These are phyloP conservation scores for Channa argus DNA, from an alignment of 2,113 vertebrate species.

Conservation along the genomic window DNA sequence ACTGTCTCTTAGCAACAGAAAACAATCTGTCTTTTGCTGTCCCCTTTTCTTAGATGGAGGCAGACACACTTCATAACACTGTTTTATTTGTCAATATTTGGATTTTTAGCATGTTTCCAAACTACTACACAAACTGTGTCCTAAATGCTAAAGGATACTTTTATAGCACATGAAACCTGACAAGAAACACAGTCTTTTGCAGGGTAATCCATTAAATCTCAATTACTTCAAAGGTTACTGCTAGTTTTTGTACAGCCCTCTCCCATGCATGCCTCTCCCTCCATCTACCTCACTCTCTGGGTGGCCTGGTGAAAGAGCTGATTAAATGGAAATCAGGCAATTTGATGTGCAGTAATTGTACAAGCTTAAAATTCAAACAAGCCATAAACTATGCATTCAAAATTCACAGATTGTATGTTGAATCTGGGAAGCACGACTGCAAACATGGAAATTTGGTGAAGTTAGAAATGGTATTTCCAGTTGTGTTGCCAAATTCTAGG, in stretches of 20 bases:
- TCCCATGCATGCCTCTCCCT: slow-evolving; percentile 10
- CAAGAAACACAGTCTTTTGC: slow-evolving; percentile 5
- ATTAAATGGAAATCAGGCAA: slow-evolving; percentile 43
- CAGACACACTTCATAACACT: neutral
- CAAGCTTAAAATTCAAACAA: neutral
- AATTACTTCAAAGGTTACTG: slow-evolving; percentile 55
- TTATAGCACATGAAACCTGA: neutral
- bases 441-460: slow-evolving; percentile 7
- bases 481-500: slow-evolving; percentile 11
- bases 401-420: neutral
- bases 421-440: neutral
- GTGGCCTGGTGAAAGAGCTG: slow-evolving; percentile 59
- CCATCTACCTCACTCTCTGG: slow-evolving; percentile 46
- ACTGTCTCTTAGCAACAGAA: slow-evolving; percentile 68
- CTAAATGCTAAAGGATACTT: too few species aligned
- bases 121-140: too few species aligned
- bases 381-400: neutral
- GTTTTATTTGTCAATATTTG: neutral
- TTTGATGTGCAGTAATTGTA: slow-evolving; percentile 30
- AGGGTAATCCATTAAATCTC: slow-evolving; percentile 63
- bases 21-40: slow-evolving; percentile 45
- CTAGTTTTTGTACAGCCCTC: slow-evolving; percentile 22
- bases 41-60: slow-evolving; percentile 6
- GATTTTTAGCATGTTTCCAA: neutral
- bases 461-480: neutral